These are phyloP conservation scores for Rutpela maculata DNA, from an alignment of 2,888 invertebrate species.

Conservation along the genomic window DNA sequence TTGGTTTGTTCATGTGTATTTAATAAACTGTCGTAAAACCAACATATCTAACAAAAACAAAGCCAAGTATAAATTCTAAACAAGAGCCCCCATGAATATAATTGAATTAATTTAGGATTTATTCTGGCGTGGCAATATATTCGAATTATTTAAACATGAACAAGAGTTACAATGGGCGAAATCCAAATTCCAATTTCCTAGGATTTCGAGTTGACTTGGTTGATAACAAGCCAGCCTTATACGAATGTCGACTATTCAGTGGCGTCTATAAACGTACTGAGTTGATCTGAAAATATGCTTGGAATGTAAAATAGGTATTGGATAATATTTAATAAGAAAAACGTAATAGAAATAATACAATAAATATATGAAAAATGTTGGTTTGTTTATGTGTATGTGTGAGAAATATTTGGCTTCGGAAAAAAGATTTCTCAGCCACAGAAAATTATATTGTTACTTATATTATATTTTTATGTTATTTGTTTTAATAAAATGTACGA, in stretches of 20 bases:
- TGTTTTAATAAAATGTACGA: too few species aligned
- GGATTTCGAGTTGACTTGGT: slow-evolving; percentile 23
- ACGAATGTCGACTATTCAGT: not conserved
- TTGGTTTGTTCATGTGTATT: slow-evolving; percentile 2
- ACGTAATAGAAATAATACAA: too few species aligned
- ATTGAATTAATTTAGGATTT: slow-evolving; percentile 30
- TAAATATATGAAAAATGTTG: too few species aligned
- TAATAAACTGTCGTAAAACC: slow-evolving; percentile 1
- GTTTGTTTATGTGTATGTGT: too few species aligned
- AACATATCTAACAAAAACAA: slow-evolving; percentile 18
- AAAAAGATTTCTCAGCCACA: too few species aligned
- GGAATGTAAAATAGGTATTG: not conserved
- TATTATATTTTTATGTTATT: too few species aligned
- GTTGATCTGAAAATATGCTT: not conserved
- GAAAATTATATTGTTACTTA: too few species aligned
- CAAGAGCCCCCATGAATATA: slow-evolving; percentile 4
- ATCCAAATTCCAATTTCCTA: slow-evolving; percentile 40
- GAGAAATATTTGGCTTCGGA: too few species aligned
- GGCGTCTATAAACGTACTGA: slow-evolving; percentile 9
- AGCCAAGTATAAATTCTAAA: not conserved
- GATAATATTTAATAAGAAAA: not conserved
- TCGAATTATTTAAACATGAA: slow-evolving; percentile 32
- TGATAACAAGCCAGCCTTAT: slow-evolving; percentile 22
- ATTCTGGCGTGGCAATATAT: slow-evolving; percentile 24
- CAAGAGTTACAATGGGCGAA: slow-evolving; percentile 28